Percentiles rank a stretch among this genome's conserved stretches.
Conservation (phyloP, 1,140 invertebrate genomes). For the Teleopsis dalmanni region DNA sequence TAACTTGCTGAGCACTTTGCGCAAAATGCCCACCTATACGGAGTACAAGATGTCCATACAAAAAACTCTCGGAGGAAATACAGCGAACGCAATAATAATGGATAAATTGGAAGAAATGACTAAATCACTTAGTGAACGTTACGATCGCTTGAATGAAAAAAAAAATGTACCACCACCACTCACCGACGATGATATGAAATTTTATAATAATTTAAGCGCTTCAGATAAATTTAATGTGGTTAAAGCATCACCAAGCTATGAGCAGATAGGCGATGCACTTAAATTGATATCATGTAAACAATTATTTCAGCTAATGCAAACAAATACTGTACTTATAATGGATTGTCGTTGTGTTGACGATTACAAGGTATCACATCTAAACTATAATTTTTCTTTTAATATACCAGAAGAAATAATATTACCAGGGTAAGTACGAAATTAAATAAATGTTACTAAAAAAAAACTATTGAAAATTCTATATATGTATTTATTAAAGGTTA, state of each 20-base stretch:
- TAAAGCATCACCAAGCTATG: background rate
- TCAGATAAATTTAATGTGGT: slow-evolving; percentile 9
- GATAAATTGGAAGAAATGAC: slow-evolving; percentile 50
- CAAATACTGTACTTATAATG: slow-evolving; percentile 60
- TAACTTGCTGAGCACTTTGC: slow-evolving; percentile 51
- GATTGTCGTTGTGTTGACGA: slow-evolving; percentile 60
- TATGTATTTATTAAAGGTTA: slow-evolving; percentile 31
- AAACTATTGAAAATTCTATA: background rate
- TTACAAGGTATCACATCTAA: slow-evolving; percentile 61
- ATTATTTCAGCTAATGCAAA: slow-evolving; percentile 55
- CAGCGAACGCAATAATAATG: slow-evolving; percentile 48
- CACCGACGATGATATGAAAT: background rate
- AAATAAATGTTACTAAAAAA: background rate
- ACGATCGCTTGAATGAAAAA: slow-evolving; percentile 41
- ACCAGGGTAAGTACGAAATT: slow-evolving; percentile 52
- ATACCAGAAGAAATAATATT: slow-evolving; percentile 65
- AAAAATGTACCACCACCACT: background rate
- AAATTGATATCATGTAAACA: slow-evolving; percentile 41
- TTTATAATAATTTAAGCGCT: slow-evolving; percentile 3
- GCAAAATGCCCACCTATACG: slow-evolving; percentile 49
- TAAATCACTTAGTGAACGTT: slow-evolving; percentile 53
- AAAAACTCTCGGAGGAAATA: slow-evolving; percentile 49
- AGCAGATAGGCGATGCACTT: background rate
- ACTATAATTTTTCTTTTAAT: slow-evolving; percentile 58
- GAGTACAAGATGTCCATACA: slow-evolving; percentile 52